phyloP scores from a whole-genome alignment of 2,797 vertebrate genomes.

The Poecilia velifera region DNA sequence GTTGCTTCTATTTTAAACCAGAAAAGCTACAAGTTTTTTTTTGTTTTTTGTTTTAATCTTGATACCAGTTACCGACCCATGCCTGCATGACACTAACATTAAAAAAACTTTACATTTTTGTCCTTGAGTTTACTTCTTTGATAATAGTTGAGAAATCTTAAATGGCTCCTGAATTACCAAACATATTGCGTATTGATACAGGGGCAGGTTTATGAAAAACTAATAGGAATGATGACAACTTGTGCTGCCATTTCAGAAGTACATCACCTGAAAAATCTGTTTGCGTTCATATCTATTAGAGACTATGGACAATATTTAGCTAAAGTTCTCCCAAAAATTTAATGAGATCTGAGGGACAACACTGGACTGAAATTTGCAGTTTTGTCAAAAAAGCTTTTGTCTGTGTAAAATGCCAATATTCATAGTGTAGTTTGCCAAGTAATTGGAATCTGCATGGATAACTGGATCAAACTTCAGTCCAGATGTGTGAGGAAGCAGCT shows the following conservation, averaged over 20 bases:
- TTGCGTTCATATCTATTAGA: neutral
- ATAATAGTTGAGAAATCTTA: neutral
- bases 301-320: neutral
- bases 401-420: neutral
- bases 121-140: neutral
- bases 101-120: neutral
- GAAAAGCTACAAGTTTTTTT: neutral
- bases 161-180: neutral
- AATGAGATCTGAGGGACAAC: neutral
- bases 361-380: neutral
- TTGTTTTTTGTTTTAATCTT: neutral
- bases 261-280: neutral
- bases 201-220: neutral
- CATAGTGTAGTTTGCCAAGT: neutral
- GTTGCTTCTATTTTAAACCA: neutral
- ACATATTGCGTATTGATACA: neutral
- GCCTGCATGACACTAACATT: neutral
- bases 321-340: neutral
- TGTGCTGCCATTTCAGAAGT: neutral
- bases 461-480: constrained; percentile 20
- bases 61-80: neutral
- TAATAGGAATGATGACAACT: neutral
- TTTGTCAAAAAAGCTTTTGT: constrained; percentile 9
- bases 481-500: constrained; percentile 2
- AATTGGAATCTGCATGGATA: constrained; percentile 10